These are phyloP conservation scores for Papilio elwesi DNA, from an alignment of 2,888 invertebrate genomes.

Conservation along the genomic window DNA sequence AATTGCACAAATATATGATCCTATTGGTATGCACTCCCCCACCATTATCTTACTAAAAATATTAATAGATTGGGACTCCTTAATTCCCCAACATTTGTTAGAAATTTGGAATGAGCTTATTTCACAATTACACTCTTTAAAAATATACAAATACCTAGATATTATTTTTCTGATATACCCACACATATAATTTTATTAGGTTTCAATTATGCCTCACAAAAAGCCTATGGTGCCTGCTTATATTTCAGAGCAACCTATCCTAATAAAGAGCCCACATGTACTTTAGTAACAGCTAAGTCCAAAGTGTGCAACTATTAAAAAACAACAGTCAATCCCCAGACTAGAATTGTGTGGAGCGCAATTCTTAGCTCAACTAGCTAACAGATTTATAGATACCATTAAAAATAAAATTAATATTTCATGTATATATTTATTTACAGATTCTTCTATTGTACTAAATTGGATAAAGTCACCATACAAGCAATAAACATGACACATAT, in stretches of 20 bases:
- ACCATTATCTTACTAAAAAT: constrained; percentile 5
- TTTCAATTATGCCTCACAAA: constrained; percentile 46
- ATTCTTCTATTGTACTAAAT: constrained; percentile 29
- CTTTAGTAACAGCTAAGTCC: constrained; percentile 42
- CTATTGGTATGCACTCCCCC: constrained; percentile 2
- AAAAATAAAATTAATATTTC: constrained; percentile 34
- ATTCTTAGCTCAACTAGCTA: constrained; percentile 39
- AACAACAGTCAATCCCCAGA: constrained; percentile 42
- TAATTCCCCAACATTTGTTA: background rate
- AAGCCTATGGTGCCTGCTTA: constrained; percentile 43
- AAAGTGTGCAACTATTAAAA: constrained; percentile 43
- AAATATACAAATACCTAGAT: constrained; percentile 8
- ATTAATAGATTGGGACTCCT: constrained; percentile 8
- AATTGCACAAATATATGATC: constrained; percentile 19
- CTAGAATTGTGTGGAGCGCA: too few relatives aligned
- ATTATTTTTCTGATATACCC: constrained; percentile 17
- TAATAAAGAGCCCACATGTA: constrained; percentile 18
- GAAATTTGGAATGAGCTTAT: constrained; percentile 1
- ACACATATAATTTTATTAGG: constrained; percentile 42
- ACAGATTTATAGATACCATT: constrained; percentile 14
- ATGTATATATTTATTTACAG: too few relatives aligned
- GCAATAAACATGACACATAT: background rate
- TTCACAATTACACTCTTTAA: constrained; percentile 7
- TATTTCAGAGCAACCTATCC: constrained; percentile 33
- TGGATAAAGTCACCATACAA: constrained; percentile 41